These are phyloP conservation scores for Mesochorus sp. DNA, from an alignment of 2,888 invertebrate species.

Conservation along the genomic window DNA sequence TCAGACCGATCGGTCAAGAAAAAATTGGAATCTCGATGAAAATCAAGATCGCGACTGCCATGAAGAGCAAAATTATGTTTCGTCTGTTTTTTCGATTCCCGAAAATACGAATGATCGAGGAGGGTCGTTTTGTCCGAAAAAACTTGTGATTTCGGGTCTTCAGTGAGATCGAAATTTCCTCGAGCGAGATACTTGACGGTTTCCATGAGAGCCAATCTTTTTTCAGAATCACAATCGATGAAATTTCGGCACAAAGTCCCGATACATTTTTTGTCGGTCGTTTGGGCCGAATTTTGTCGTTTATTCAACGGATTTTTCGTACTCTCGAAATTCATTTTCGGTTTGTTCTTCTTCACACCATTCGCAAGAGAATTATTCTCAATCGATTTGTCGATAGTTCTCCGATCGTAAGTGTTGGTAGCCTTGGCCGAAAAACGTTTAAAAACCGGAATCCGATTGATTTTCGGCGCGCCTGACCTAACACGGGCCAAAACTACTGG, in stretches of 20 bases:
- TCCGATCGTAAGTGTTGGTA: neutral
- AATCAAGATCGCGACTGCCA: slow-evolving; percentile 45
- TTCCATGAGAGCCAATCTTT: slow-evolving; percentile 29
- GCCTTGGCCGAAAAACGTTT: neutral
- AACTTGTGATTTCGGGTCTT: slow-evolving; percentile 33
- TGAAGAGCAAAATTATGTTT: slow-evolving; percentile 62
- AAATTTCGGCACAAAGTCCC: neutral
- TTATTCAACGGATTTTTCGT: neutral
- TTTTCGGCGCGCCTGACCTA: neutral
- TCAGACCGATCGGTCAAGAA: slow-evolving; percentile 18
- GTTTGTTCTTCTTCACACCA: neutral
- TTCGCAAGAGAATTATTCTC: neutral
- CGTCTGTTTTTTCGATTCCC: neutral
- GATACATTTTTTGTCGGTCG: neutral
- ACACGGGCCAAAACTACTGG: neutral
- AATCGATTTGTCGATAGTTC: neutral
- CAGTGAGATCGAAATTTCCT: slow-evolving; percentile 11
- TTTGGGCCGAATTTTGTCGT: too few relatives aligned
- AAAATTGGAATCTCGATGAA: slow-evolving; percentile 44
- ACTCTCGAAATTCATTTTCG: neutral
- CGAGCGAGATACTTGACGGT: slow-evolving; percentile 59
- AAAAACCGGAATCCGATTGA: neutral
- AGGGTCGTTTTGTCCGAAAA: slow-evolving; percentile 32
- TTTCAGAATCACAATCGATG: neutral
- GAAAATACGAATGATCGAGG: slow-evolving; percentile 5